Base-by-base conservation (phyloP, 1,140 invertebrate genomes). In the Rhyzopertha dominica region DNA sequence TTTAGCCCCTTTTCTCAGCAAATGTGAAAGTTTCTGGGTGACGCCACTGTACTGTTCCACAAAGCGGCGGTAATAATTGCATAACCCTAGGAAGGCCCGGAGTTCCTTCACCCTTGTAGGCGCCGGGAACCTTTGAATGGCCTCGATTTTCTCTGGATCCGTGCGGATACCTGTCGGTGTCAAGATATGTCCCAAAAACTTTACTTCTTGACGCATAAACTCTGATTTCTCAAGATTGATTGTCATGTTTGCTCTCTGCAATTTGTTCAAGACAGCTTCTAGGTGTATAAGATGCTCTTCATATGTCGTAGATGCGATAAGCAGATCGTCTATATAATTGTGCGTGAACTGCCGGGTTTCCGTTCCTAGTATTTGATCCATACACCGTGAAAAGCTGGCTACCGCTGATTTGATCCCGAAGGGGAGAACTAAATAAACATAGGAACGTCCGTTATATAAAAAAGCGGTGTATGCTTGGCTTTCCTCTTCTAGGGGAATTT, bases 241-340 rank as follows among this genome's bases (percentile, higher is more conserved):
- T 0, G 28, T 28, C 3, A 69, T 19, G 1, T 51, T 51, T 30
- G 49, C 51, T 2, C 53, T 31, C 2, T 40, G 14, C 7, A 66
- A 42, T 1, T 47, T 28, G 17, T 46, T 17, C 7, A 66, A 56
- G 1, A 66, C 19, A 4, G n/a, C 40, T 1, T 23, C 10, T 1
- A 65, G 24, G 17, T 57, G 54, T 24, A 25, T 19, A 22, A 10
- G 32, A 26, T 69, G 63, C 39, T 63, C 19, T 42, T 59, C 49
- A 45, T 58, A 51, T 36, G 43, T 37, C 32, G 43, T 22, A 3
- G 63, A 67, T 0, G 49, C 61, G 9, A 70, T 38, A 1, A 71
- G 34, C 9, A 68, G 49, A 37, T 69, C 63, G 39, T 68, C 66
- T 3, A 68, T 50, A 31, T 63, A 69, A 17, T 30, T 31, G n/a